Base-by-base conservation (phyloP, 2,797 vertebrate species). In the Cryptoprocta ferox region DNA sequence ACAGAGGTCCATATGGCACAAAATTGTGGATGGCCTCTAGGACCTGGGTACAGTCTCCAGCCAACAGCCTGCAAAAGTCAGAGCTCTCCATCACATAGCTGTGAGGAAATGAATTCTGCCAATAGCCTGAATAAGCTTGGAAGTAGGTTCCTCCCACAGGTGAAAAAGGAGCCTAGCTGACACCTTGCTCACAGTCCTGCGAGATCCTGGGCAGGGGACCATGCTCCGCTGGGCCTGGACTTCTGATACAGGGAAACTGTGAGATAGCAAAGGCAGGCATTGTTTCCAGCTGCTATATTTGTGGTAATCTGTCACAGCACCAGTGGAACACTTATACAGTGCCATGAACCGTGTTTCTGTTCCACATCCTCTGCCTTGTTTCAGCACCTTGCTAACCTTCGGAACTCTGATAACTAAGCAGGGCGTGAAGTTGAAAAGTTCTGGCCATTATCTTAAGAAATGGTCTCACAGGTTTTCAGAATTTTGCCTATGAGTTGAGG, bases 101-200 rank as follows among this genome's bases (percentile, higher is more conserved):
- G 1, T 10, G 78, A 71, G 61, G 61, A 78, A 83, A 94, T 80
- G 56, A 86, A 66, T 94, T 65, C 82, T 87, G 32, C 61, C 11
- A 9, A 81, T 45, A 76, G 26, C 8, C 11, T 21, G 53, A 53
- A 24, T 1, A 2, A 87, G 5, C 50, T 83, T 83, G 70, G 81
- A 90, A 78, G 14, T 21, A 85, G 66, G 56, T 50, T 28, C 11
- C n/a, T 90, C 26, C 10, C 42, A 13, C 66, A 65, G 73, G 53
- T 45, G 16, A 56, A 91, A 82, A 45, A n/a, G 42, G 2, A 85
- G 53, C 30, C 19, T 39, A 18, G 19, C 11, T 66, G 63, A 66
- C 32, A 48, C 26, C 13, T 9, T 63, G 71, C 39, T 28, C 32
- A 21, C 10, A 84, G 59, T 26, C 16, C 2, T 37, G 32, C 56